phyloP scores from a whole-genome alignment of 2,113 vertebrate species.

The Sphyrna mokarran region DNA sequence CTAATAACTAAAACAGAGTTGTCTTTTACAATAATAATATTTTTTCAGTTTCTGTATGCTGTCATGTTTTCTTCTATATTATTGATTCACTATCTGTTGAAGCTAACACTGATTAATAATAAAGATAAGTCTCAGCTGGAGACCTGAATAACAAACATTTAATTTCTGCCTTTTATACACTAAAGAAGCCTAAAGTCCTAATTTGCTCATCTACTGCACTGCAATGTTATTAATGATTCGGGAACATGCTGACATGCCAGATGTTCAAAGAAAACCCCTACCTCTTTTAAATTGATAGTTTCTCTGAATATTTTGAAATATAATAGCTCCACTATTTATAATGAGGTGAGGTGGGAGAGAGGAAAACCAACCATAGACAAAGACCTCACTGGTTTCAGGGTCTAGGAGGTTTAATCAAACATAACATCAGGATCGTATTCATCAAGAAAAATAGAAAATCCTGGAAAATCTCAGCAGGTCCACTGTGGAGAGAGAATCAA shows the following conservation, averaged over 20 bases:
- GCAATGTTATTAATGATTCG: constrained; percentile 6
- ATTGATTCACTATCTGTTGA: background rate
- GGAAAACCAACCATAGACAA: background rate
- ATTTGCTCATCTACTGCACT: constrained; percentile 11
- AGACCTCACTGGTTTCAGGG: background rate
- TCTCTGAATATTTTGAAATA: background rate
- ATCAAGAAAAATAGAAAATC: too few species aligned
- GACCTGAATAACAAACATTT: background rate
- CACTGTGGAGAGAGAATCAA: too few species aligned
- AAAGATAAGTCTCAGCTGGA: background rate
- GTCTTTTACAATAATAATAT: background rate
- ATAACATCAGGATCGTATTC: background rate
- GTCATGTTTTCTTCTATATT: background rate
- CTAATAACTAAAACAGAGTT: background rate
- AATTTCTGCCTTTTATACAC: background rate
- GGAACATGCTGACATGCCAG: background rate
- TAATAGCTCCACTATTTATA: background rate
- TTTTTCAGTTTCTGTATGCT: background rate
- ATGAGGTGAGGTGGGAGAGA: background rate
- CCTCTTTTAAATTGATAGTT: background rate
- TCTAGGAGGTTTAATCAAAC: background rate
- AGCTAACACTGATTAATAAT: constrained; percentile 3
- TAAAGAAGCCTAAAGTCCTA: background rate
- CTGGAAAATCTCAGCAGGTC: too few species aligned
- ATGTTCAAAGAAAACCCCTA: background rate